These are phyloP conservation scores for Nixonia krombeini DNA, from an alignment of 1,140 invertebrate species.

Conservation along the genomic window DNA sequence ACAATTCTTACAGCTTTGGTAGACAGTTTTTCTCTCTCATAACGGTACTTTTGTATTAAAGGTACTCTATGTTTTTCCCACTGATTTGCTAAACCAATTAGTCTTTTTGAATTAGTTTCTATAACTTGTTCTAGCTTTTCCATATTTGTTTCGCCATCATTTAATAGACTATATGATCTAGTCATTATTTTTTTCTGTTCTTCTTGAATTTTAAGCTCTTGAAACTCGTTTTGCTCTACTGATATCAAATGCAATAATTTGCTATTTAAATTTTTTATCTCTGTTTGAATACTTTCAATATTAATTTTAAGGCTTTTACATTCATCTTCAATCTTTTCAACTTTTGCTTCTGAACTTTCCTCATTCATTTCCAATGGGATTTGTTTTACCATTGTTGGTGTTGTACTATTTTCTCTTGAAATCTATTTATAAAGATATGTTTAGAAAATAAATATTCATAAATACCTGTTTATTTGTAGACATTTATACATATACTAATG, in stretches of 20 bases:
- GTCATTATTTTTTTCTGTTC: slow-evolving; percentile 73
- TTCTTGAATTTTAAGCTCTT: slow-evolving; percentile 63
- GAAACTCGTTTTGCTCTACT: slow-evolving; percentile 63
- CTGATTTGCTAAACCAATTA: slow-evolving; percentile 76
- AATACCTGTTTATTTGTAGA: no score
- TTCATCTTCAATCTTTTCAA: slow-evolving; percentile 49
- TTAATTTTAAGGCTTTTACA: slow-evolving; percentile 58
- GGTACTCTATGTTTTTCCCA: slow-evolving; percentile 81
- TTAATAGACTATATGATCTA: slow-evolving; percentile 76
- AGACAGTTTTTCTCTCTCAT: slow-evolving; percentile 74
- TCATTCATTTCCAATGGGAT: background rate
- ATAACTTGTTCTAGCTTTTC: slow-evolving; percentile 76
- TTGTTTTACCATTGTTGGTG: background rate
- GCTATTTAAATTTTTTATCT: slow-evolving; percentile 60
- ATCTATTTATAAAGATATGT: slow-evolving; percentile 1
- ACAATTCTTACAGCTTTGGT: slow-evolving; percentile 73
- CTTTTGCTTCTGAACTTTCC: slow-evolving; percentile 33
- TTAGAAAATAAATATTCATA: background rate
- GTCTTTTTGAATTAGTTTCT: slow-evolving; percentile 74
- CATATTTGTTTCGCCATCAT: slow-evolving; percentile 77
- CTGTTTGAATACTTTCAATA: slow-evolving; percentile 59
- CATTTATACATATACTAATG: no score
- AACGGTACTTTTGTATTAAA: slow-evolving; percentile 76
- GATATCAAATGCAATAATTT: slow-evolving; percentile 57
- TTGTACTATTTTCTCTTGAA: slow-evolving; percentile 5